Percentiles rank a stretch among this genome's conserved stretches.
These are phyloP conservation scores for Pardosa pseudoannulata DNA, from an alignment of 2,888 invertebrate genomes.

Conservation along the genomic window DNA sequence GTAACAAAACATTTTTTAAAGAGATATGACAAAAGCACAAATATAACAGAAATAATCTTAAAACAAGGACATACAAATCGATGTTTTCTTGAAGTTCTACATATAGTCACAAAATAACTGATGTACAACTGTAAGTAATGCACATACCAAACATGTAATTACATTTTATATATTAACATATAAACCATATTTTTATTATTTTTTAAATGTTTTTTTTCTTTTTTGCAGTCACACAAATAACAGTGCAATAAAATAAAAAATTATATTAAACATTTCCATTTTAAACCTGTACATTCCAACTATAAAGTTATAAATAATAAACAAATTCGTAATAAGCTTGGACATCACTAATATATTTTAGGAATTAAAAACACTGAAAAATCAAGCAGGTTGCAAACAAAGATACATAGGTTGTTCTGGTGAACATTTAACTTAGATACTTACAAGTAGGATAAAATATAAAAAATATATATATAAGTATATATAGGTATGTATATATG, in stretches of 20 bases:
- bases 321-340: slow-evolving; percentile 15
- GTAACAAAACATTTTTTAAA: neutral
- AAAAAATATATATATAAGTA: slow-evolving; percentile 24
- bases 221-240: slow-evolving; percentile 11
- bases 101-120: neutral
- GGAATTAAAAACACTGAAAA: neutral
- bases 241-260: slow-evolving; percentile 14
- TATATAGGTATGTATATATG: slow-evolving; percentile 17
- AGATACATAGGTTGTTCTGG: neutral
- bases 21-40: neutral
- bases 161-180: neutral
- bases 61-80: neutral
- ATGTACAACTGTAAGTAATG: neutral
- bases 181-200: slow-evolving; percentile 3
- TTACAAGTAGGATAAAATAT: slow-evolving; percentile 31
- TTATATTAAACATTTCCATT: slow-evolving; percentile 4
- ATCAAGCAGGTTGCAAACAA: slow-evolving; percentile 10
- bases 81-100: neutral
- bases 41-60: neutral
- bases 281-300: slow-evolving; percentile 6
- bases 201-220: neutral
- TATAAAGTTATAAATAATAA: slow-evolving; percentile 21
- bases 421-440: slow-evolving; percentile 14
- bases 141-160: neutral
- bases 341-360: slow-evolving; percentile 18